phyloP scores from a whole-genome alignment of 1,140 invertebrate species.

The Ostrea edulis region DNA sequence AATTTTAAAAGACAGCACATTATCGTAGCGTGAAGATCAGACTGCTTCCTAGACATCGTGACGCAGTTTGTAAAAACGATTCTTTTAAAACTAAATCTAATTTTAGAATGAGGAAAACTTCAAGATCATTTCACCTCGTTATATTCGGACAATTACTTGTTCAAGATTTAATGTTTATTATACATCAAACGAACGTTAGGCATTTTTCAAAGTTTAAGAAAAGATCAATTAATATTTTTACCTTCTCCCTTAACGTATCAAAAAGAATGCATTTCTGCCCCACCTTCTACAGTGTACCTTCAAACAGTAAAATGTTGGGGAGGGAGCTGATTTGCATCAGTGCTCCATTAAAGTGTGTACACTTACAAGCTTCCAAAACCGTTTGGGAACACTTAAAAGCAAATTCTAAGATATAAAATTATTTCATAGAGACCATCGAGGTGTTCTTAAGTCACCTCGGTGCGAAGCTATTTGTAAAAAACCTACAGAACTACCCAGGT shows the following conservation, averaged over 20 bases:
- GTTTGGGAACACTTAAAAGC: neutral
- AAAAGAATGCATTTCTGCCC: neutral
- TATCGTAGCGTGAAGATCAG: too few species aligned
- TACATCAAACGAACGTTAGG: too few species aligned
- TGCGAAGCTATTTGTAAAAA: neutral
- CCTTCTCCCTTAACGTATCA: neutral
- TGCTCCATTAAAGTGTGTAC: neutral
- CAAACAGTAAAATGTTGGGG: neutral
- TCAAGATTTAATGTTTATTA: too few species aligned
- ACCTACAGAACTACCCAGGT: neutral
- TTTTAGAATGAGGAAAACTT: neutral
- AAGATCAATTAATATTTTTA: neutral
- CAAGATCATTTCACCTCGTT: neutral
- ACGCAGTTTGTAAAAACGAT: neutral
- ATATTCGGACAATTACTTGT: too few species aligned
- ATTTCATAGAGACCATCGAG: neutral
- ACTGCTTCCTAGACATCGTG: too few species aligned
- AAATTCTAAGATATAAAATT: neutral
- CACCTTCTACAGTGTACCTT: neutral
- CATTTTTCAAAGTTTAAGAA: neutral
- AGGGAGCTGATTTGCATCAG: neutral
- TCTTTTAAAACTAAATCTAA: neutral
- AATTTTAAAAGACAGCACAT: too few species aligned
- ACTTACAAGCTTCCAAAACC: neutral
- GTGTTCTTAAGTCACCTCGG: neutral